phyloP scores from a whole-genome alignment of 2,888 invertebrate species.

The Scaptomyza parva region DNA sequence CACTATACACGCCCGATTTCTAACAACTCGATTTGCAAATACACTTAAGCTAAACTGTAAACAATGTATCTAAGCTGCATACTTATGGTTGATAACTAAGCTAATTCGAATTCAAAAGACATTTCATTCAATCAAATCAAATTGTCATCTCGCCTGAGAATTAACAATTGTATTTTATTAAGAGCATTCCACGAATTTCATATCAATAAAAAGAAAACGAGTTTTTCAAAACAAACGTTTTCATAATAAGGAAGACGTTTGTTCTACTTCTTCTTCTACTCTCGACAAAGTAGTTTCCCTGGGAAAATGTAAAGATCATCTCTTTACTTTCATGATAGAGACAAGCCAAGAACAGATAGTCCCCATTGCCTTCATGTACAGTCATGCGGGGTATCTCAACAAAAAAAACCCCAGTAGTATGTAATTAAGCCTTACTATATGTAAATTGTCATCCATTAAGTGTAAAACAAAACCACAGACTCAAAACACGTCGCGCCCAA shows the following conservation, averaged over 20 bases:
- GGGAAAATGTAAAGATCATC: too few species aligned
- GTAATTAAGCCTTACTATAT: not conserved
- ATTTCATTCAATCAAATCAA: not conserved
- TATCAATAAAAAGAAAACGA: not conserved
- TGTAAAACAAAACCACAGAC: conserved; percentile 6
- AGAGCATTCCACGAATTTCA: not conserved
- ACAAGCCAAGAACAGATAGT: too few species aligned
- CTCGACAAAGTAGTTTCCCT: too few species aligned
- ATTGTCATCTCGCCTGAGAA: not conserved
- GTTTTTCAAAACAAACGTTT: not conserved
- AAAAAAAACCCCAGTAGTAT: not conserved
- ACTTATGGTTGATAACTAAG: not conserved
- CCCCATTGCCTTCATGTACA: not conserved
- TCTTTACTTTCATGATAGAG: too few species aligned
- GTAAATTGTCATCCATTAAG: conserved; percentile 16
- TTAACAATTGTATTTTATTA: not conserved
- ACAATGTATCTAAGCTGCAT: not conserved
- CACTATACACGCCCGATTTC: not conserved
- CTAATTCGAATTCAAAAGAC: conserved; percentile 9
- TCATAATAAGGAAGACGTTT: not conserved
- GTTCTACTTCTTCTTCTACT: too few species aligned
- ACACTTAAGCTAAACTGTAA: conserved; percentile 12
- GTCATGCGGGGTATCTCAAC: not conserved
- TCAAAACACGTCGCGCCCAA: conserved; percentile 15
- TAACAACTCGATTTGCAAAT: conserved; percentile 4